phyloP scores from a whole-genome alignment of 2,888 invertebrate genomes.

The Trisateles emortualis region DNA sequence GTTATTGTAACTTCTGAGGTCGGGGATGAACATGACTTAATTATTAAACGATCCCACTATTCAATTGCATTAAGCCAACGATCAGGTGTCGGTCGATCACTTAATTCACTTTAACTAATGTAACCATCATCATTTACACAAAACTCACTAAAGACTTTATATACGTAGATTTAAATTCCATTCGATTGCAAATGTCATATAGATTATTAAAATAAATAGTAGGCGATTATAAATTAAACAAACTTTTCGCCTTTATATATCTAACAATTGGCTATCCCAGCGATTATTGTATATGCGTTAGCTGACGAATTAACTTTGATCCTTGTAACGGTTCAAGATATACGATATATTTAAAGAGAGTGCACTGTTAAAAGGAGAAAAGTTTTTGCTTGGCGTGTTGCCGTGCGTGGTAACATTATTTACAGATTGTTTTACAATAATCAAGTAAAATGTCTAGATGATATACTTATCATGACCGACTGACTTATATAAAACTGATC shows the following conservation, averaged over 20 bases:
- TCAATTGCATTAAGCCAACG: constrained; percentile 17
- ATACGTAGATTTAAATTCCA: constrained; percentile 8
- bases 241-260: constrained; percentile 35
- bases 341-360: constrained; percentile 22
- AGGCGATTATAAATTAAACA: constrained; percentile 36
- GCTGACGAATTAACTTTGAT: constrained; percentile 45
- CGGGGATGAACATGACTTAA: too few relatives aligned
- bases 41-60: too few relatives aligned
- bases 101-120: constrained; percentile 19
- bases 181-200: constrained; percentile 37
- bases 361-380: constrained; percentile 52
- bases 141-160: constrained; percentile 4
- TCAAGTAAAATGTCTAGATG: neutral
- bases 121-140: constrained; percentile 27
- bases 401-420: constrained; percentile 32
- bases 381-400: constrained; percentile 39
- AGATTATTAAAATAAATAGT: constrained; percentile 35
- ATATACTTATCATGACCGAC: neutral
- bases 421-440: neutral
- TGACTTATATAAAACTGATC: neutral
- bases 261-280: constrained; percentile 39
- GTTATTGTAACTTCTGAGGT: too few relatives aligned
- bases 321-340: constrained; percentile 49
- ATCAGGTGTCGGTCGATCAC: neutral
- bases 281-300: constrained; percentile 46